These are phyloP conservation scores for Pardosa pseudoannulata DNA, from an alignment of 2,888 invertebrate species.

Conservation along the genomic window DNA sequence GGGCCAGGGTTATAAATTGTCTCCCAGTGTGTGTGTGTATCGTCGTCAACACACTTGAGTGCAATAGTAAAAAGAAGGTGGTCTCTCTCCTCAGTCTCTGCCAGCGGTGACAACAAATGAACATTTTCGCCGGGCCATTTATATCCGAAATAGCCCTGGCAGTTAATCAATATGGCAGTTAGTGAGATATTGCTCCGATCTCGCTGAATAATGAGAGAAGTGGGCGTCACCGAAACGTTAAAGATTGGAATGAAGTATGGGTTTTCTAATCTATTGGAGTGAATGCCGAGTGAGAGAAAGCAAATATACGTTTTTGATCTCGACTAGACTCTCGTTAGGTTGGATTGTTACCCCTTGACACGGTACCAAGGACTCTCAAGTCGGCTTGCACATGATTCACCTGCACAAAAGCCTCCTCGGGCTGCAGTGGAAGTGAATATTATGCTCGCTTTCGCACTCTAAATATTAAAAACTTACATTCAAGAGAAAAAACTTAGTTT, in stretches of 20 bases:
- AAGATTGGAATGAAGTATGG: conserved; percentile 51
- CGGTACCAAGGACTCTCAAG: neutral
- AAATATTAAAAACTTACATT: too few species aligned
- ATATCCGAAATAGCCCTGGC: conserved; percentile 51
- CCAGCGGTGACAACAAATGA: conserved; percentile 53
- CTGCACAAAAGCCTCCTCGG: too few species aligned
- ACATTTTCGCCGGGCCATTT: conserved; percentile 48
- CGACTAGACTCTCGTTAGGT: neutral
- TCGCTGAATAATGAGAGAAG: conserved; percentile 51
- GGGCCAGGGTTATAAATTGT: conserved; percentile 32
- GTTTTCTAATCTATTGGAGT: conserved; percentile 39
- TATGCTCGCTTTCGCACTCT: too few species aligned
- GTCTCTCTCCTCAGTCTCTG: conserved; percentile 23
- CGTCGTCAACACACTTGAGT: conserved; percentile 57
- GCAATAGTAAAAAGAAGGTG: conserved; percentile 36
- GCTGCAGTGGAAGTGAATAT: too few species aligned
- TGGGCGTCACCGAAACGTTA: conserved; percentile 43
- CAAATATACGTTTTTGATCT: neutral
- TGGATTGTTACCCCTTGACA: neutral
- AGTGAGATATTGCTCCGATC: conserved; percentile 58
- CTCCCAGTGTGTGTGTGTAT: conserved; percentile 29
- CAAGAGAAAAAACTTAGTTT: too few species aligned
- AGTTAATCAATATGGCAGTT: conserved; percentile 66
- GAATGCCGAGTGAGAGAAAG: neutral
- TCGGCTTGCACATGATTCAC: too few species aligned